These are phyloP conservation scores for Zoanthus sociatus DNA, from an alignment of 92 coral and sea anemone genomes.

Conservation along the genomic window DNA sequence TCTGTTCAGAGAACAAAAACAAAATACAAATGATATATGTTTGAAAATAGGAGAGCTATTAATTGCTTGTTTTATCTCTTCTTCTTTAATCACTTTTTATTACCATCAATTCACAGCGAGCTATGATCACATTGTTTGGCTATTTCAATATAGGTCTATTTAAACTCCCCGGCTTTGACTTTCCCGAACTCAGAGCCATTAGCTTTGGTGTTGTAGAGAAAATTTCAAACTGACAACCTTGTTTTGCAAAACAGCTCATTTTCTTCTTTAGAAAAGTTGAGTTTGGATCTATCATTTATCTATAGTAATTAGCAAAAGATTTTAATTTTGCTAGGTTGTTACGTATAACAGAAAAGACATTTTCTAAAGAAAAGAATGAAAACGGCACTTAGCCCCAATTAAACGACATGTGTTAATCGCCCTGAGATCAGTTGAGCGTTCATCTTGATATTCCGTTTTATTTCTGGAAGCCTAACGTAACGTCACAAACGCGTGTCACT, in stretches of 20 bases:
- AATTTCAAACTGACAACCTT: neutral
- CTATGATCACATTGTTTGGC: constrained; percentile 61
- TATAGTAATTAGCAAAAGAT: constrained; percentile 27
- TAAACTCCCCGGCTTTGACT: constrained; percentile 30
- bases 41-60: constrained; percentile 45
- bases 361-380: constrained; percentile 43
- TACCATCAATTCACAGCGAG: constrained; percentile 57
- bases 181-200: constrained; percentile 11
- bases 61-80: constrained; percentile 40
- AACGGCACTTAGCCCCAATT: constrained; percentile 90
- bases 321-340: constrained; percentile 42
- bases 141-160: constrained; percentile 66
- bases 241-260: constrained; percentile 1
- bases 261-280: constrained; percentile 32
- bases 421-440: constrained; percentile 35
- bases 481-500: constrained; percentile 36
- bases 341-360: constrained; percentile 42
- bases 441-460: constrained; percentile 43
- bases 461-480: constrained; percentile 43
- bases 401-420: constrained; percentile 90
- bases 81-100: constrained; percentile 41
- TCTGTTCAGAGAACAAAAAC: neutral
- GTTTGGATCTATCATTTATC: constrained; percentile 34
- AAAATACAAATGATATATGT: neutral
- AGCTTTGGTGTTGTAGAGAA: constrained; percentile 27